Evolutionary conservation across 2,113 vertebrate species (phyloP), one percentile per base, ranked within the genome.

Genomic region (Dromiciops gliroides): DNA sequence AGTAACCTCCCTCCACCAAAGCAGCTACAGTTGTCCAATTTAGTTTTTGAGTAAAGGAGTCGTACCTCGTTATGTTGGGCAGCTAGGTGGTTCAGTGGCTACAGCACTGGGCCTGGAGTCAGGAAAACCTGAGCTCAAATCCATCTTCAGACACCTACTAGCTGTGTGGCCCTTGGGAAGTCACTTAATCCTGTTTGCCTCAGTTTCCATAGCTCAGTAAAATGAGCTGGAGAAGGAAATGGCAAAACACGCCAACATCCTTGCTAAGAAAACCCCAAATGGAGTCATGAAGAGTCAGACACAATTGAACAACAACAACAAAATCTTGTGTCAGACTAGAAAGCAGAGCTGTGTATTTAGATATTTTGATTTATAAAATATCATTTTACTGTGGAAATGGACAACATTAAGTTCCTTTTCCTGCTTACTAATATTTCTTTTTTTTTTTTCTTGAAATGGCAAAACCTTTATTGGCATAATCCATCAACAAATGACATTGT

Each of bases 281-380:
- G 25, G 56, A 3, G 3, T 60, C 56, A 60, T 60, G 56, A 60
- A 53, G 28, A 60, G 10, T 60, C 11, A 67, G 10, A 67, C 10
- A 67, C 16, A 31, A 31, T 3, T 67, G 56, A 37, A 67, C 56
- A 37, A 67, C 56, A 37, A 67, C 56, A 67, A 67, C 4, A 53
- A 31, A 60, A n/a, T 4, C 4, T 22, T 94, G 95, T 95, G 23
- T 92, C 94, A 95, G 50, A 89, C 93, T 92, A 92, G 92, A 47
- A 89, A 91, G 50, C 51, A 93, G 75, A 51, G 52, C 75, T 53
- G 8, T 83, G 83, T 52, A 67, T 0, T 48, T 28, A 93, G 60
- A 48, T 91, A 92, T 67, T 95, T 96, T 96, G 91, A 94, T 95
- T 96, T 96, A 52, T 19, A 96, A 95, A 96, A 94, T 92, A 94